These are phyloP conservation scores for Sphenodon punctatus DNA, from an alignment of 2,797 vertebrate genomes.

Conservation along the genomic window DNA sequence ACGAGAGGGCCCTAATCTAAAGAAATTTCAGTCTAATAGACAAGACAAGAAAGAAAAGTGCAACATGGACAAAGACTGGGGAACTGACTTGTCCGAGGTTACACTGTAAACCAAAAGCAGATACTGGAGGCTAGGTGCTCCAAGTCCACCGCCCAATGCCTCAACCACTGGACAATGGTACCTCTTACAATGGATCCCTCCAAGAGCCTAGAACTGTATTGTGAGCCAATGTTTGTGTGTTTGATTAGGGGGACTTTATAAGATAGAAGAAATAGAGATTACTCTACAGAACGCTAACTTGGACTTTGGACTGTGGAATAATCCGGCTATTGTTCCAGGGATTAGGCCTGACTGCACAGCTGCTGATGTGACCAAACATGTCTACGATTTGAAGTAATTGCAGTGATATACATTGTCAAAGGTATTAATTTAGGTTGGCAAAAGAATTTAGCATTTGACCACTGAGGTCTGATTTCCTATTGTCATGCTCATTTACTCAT, in stretches of 20 bases:
- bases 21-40: too few relatives aligned
- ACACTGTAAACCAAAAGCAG: too few relatives aligned
- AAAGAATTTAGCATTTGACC: neutral
- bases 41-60: too few relatives aligned
- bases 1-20: too few relatives aligned
- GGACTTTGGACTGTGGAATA: neutral
- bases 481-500: neutral
- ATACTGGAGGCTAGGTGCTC: too few relatives aligned
- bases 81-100: too few relatives aligned
- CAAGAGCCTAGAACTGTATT: constrained; percentile 12
- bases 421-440: neutral
- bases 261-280: neutral
- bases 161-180: too few relatives aligned
- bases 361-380: neutral
- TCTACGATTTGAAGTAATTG: neutral
- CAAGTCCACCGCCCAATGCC: too few relatives aligned
- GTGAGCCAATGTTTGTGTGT: constrained; percentile 37
- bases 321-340: neutral
- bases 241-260: constrained; percentile 7
- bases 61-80: too few relatives aligned
- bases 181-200: too few relatives aligned
- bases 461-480: neutral
- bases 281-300: too few relatives aligned
- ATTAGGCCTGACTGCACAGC: neutral
- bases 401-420: fast-evolving